Evolutionary conservation across 30 jellyfish, hydroid and myxozoan species (phyloP).

Genomic region (Chironex yamaguchii): DNA sequence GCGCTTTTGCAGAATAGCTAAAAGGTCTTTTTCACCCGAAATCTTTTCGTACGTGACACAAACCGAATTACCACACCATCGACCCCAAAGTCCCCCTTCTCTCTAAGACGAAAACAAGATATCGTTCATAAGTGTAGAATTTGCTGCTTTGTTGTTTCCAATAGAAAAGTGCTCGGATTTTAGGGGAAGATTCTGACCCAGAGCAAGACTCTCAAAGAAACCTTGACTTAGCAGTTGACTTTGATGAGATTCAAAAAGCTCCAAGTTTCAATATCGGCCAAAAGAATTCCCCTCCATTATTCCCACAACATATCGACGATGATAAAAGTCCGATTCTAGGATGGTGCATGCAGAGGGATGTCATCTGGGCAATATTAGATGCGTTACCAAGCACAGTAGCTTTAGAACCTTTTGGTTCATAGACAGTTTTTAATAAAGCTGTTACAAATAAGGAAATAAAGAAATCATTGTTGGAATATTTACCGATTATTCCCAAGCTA

Average conservation of each 20-base stretch:
- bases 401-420: slow-evolving; percentile 21
- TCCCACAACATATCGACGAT: slow-evolving; percentile 15
- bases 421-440: slow-evolving; percentile 42
- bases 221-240: not conserved
- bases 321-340: not conserved
- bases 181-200: slow-evolving; percentile 16
- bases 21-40: too few species aligned
- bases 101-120: too few species aligned
- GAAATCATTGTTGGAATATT: slow-evolving; percentile 41
- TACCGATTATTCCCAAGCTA: slow-evolving; percentile 54
- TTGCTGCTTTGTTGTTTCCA: too few species aligned
- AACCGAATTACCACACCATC: too few species aligned
- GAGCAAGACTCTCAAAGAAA: not conserved
- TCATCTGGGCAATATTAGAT: slow-evolving; percentile 47
- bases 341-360: slow-evolving; percentile 19
- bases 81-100: too few species aligned
- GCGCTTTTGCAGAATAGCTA: too few species aligned
- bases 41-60: too few species aligned
- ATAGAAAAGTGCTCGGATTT: too few species aligned
- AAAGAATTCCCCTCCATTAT: slow-evolving; percentile 22
- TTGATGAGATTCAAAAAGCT: slow-evolving; percentile 19
- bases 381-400: slow-evolving; percentile 25
- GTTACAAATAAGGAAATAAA: slow-evolving; percentile 6
- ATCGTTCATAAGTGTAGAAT: too few species aligned
- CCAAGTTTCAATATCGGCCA: slow-evolving; percentile 19